Evolutionary conservation across 2,888 invertebrate genomes (phyloP), one percentile per base, ranked within the genome.

Genomic region (Exephanes ischioxanthus): DNA sequence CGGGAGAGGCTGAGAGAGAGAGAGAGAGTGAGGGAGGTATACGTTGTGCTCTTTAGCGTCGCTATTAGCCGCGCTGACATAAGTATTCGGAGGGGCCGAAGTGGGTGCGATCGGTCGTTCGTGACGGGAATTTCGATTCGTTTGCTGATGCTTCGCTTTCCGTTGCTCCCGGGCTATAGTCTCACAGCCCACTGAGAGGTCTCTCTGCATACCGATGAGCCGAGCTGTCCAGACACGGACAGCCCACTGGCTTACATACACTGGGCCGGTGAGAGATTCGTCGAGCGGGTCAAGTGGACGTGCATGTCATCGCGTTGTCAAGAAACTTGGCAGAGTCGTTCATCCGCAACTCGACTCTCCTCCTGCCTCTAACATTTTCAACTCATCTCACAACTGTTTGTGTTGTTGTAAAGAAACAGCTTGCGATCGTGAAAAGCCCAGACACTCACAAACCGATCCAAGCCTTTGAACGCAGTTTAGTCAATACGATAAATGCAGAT

Each of bases 91-190:
- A 67, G 84, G 84, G 70, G 68, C 87, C 85, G 87, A 76, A 88
- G 84, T 84, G 86, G 88, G 85, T 87, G 85, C 86, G 89, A 89
- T 87, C 88, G 85, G 73, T 87, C 53, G 90, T 89, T 89, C 92
- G 92, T 91, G 92, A 86, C 86, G 84, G 72, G 91, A 92, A 92
- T 92, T 85, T 85, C 88, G 89, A 92, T 90, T 86, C 80, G 80
- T 86, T 83, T 84, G 86, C 86, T 88, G 84, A 83, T 76, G 76
- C 79, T 85, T 75, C 81, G 76, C 51, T 63, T 67, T 37, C 82
- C 61, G 68, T 63, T 61, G 80, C 78, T 80, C 79, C 66, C 61
- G 73, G 75, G 55, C 85, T 87, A 87, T 88, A 86, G 88, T 83
- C 88, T 84, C 87, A 86, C 89, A 89, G 86, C 85, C 85, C 63